Conservation (phyloP, 2,888 invertebrate genomes). For the Notodonta dromedarius region DNA sequence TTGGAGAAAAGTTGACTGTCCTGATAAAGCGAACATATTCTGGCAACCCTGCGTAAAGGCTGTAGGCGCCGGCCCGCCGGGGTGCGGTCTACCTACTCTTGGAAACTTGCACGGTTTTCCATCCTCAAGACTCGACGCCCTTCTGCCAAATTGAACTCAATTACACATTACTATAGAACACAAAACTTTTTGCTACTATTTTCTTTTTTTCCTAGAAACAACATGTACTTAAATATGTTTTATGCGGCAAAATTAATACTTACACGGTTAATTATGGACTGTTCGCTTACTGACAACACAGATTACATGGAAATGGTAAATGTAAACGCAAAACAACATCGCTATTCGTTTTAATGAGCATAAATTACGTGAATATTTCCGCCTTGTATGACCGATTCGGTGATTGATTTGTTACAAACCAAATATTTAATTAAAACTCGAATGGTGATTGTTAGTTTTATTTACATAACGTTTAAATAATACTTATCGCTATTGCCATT, state of each 20-base stretch:
- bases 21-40: neutral
- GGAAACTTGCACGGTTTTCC: constrained; percentile 47
- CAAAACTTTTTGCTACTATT: constrained; percentile 21
- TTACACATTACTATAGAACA: constrained; percentile 21
- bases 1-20: neutral
- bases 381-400: constrained; percentile 10
- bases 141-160: constrained; percentile 34
- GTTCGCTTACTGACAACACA: constrained; percentile 11
- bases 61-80: constrained; percentile 59
- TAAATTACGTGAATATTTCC: constrained; percentile 25
- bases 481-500: constrained; percentile 10
- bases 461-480: constrained; percentile 17
- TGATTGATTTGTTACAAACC: constrained; percentile 24
- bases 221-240: constrained; percentile 10
- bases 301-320: constrained; percentile 25
- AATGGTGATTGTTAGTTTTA: constrained; percentile 16
- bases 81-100: constrained; percentile 59
- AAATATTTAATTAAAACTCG: constrained; percentile 16
- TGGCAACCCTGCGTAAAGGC: constrained; percentile 23
- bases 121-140: constrained; percentile 39
- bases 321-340: constrained; percentile 9
- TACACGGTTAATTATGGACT: constrained; percentile 11
- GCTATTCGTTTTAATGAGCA: constrained; percentile 26
- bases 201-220: constrained; percentile 18
- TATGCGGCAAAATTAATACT: neutral